A percentile compares a stretch with the other conserved stretches of the same genome.
Evolutionary conservation across 2,113 vertebrate species (phyloP).

Genomic region (Helogale parvula): DNA sequence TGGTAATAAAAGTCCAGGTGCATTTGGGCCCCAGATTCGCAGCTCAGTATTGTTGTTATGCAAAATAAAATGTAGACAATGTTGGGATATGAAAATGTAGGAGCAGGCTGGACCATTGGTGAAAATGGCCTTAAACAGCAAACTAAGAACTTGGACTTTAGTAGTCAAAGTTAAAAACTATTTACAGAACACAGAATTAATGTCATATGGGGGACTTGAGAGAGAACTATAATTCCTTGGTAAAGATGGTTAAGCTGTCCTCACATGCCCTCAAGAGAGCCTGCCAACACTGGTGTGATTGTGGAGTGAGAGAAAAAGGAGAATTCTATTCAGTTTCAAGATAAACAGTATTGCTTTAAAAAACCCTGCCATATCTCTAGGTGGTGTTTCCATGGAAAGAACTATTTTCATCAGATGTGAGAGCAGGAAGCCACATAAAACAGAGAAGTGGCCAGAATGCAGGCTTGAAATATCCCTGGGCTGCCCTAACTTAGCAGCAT

Average conservation of each 20-base stretch:
- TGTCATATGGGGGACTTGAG: not conserved
- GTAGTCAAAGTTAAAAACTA: not conserved
- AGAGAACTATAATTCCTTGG: not conserved
- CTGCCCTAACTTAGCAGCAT: conserved; percentile 64
- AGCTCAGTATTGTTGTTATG: not conserved
- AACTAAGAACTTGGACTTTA: not conserved
- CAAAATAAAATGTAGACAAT: not conserved
- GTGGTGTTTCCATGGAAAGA: conserved; percentile 79
- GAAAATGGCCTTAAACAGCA: not conserved
- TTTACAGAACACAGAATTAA: not conserved
- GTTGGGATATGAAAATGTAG: not conserved
- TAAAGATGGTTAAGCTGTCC: conserved; percentile 31
- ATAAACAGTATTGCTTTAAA: conserved; percentile 51
- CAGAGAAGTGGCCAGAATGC: conserved; percentile 69
- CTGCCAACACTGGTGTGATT: conserved; percentile 15
- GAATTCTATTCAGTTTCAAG: conserved; percentile 53
- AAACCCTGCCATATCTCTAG: conserved; percentile 46
- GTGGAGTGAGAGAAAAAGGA: conserved; percentile 1
- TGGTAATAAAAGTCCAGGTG: not conserved
- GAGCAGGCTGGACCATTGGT: not conserved
- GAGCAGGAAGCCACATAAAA: conserved; percentile 78
- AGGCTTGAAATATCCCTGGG: conserved; percentile 75
- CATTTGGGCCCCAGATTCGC: not conserved
- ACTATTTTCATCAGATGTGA: conserved; percentile 79
- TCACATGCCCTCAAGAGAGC: not conserved